Evolutionary conservation across 2,797 vertebrate species (phyloP), one percentile per base, ranked within the genome.

Genomic region (Aulostomus chinensis): DNA sequence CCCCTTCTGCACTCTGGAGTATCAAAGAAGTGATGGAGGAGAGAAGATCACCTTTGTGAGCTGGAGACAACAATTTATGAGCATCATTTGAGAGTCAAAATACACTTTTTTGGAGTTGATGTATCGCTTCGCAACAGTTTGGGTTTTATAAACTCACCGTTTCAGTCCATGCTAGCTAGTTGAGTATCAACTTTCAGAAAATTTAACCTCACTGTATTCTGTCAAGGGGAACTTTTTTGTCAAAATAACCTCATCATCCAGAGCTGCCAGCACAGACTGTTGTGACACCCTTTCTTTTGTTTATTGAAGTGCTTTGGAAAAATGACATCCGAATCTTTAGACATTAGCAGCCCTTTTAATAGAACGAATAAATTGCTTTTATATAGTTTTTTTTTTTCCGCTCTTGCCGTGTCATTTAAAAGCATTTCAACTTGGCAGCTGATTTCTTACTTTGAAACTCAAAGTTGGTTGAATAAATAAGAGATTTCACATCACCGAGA

Each of bases 321-420:
- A 69, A 26, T 54, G 12, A 29, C 12, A 43, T 38, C 26, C 51
- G n/a, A n/a, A n/a, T n/a, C n/a, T n/a, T n/a, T n/a, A n/a, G n/a
- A n/a, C n/a, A n/a, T n/a, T n/a, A 0, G 29, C 24, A 49, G 24
- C 3, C 13, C 20, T 56, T 58, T 21, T 41, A 28, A 49, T 16
- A 30, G 22, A 20, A 6, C 8, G 18, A 38, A 21, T 38, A 21
- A 8, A 6, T 15, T 16, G 15, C 33, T 38, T 51, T 14, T 40
- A 11, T 37, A 5, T n/a, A 7, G 9, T 4, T 15, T 29, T 38
- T 48, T 1, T 11, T 33, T 42, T 38, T 18, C 11, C 28, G n/a
- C n/a, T 14, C 38, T 31, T 24, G 33, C 20, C 28, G 15, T 10
- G 9, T 51, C n/a, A 11, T 14, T 51, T 24, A 13, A 42, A 54